These are phyloP conservation scores for Nanger granti DNA, from an alignment of 2,113 vertebrate genomes.

Conservation along the genomic window DNA sequence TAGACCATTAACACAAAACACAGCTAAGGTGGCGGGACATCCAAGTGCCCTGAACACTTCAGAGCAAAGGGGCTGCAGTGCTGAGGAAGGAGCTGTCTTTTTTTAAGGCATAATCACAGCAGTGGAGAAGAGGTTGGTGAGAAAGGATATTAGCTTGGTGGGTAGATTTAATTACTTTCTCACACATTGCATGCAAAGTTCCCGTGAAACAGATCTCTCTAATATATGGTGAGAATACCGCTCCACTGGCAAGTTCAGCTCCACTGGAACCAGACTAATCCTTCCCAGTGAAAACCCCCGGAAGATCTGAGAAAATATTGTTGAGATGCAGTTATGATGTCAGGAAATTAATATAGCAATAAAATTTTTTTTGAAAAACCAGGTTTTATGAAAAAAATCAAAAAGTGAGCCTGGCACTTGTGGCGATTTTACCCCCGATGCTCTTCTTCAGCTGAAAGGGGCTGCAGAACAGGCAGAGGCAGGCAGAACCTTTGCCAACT, in stretches of 20 bases:
- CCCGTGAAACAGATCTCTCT: neutral
- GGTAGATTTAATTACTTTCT: neutral
- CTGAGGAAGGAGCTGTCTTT: neutral
- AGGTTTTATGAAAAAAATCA: neutral
- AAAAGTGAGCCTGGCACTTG: neutral
- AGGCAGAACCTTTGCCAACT: neutral
- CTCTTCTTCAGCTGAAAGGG: neutral
- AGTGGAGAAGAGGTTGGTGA: neutral
- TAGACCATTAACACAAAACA: neutral
- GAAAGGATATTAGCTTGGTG: neutral
- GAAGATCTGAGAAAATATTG: neutral
- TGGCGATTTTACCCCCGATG: too few relatives aligned
- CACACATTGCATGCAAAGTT: accelerated
- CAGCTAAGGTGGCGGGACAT: neutral
- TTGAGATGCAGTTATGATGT: neutral
- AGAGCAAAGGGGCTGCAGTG: neutral
- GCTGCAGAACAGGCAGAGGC: accelerated
- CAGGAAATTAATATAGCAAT: neutral
- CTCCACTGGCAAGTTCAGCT: neutral
- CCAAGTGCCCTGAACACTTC: neutral
- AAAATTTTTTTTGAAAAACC: neutral
- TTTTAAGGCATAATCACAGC: too few relatives aligned
- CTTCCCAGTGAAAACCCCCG: neutral
- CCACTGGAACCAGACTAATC: too few relatives aligned
- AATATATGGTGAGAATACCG: neutral